phyloP scores from a whole-genome alignment of 1,140 invertebrate species.

The Drosophila pseudoobscura region DNA sequence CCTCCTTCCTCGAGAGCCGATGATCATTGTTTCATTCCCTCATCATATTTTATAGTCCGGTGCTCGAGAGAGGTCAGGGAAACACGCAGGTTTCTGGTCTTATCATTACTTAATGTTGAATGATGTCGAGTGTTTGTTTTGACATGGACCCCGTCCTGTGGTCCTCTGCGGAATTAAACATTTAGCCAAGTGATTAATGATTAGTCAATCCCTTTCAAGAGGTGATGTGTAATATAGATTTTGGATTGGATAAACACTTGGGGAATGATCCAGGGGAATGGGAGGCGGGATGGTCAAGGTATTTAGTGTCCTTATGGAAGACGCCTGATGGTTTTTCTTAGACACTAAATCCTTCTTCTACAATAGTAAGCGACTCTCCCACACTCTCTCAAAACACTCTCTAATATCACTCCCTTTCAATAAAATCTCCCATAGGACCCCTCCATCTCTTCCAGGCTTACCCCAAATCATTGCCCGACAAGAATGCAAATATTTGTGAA shows the following conservation, averaged over 20 bases:
- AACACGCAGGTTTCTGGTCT: conserved; percentile 35
- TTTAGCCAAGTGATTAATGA: conserved; percentile 74
- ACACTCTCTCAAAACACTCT: no score
- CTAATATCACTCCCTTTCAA: no score
- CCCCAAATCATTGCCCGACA: conserved; percentile 2
- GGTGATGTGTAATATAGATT: conserved; percentile 5
- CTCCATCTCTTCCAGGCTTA: neutral
- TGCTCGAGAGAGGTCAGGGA: conserved; percentile 7
- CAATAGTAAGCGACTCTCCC: no score
- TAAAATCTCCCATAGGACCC: neutral
- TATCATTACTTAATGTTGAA: conserved; percentile 79
- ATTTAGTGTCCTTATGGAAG: no score
- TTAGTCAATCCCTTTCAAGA: conserved; percentile 47
- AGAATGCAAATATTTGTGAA: conserved; percentile 79
- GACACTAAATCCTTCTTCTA: no score
- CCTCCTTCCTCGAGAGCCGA: conserved; percentile 18
- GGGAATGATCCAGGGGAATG: neutral
- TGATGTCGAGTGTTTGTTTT: conserved; percentile 81
- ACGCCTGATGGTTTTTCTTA: no score
- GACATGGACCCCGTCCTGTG: conserved; percentile 51
- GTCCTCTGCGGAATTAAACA: conserved; percentile 52
- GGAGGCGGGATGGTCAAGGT: no score
- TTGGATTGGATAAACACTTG: neutral
- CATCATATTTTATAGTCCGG: conserved; percentile 41
- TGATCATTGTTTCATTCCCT: conserved; percentile 35